phyloP scores from a whole-genome alignment of 2,797 vertebrate species.

The Morelia viridis region DNA sequence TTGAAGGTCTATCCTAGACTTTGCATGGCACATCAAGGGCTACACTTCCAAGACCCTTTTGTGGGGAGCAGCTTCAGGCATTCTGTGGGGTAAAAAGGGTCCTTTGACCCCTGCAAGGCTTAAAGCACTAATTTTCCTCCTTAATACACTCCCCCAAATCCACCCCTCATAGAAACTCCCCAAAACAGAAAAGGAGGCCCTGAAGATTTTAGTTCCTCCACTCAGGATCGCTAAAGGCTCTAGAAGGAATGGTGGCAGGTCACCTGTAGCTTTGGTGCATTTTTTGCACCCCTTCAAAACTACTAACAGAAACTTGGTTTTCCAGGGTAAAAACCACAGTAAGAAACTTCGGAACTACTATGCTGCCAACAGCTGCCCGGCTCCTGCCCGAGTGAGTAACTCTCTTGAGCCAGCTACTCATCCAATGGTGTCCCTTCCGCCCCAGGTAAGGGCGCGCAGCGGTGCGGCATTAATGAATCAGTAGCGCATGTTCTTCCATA shows the following conservation, averaged over 20 bases:
- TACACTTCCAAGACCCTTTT: not conserved
- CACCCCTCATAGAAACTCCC: not conserved
- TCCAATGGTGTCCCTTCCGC: conserved; percentile 77
- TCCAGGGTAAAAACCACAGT: conserved; percentile 97
- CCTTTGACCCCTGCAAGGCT: not conserved
- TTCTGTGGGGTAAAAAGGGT: not conserved
- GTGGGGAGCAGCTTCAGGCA: not conserved
- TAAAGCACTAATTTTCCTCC: not conserved
- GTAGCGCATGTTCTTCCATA: not conserved
- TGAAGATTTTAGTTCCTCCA: not conserved
- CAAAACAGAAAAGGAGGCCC: not conserved
- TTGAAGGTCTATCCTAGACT: not conserved
- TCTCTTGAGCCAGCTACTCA: conserved; percentile 80
- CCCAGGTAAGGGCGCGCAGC: conserved; percentile 70
- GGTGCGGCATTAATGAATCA: not conserved
- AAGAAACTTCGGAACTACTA: conserved; percentile 97
- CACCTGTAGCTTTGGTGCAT: not conserved
- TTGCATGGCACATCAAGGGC: not conserved
- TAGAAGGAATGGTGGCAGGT: not conserved
- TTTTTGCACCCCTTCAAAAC: not conserved
- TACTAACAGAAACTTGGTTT: conserved; percentile 48
- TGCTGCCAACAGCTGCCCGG: conserved; percentile 92
- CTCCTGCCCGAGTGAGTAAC: conserved; percentile 86
- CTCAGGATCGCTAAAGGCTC: not conserved
- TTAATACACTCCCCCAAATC: not conserved